A percentile compares a stretch with the other conserved stretches of the same genome.
Evolutionary conservation across 2,797 vertebrate species (phyloP).

Genomic region (Xenentodon cancila): DNA sequence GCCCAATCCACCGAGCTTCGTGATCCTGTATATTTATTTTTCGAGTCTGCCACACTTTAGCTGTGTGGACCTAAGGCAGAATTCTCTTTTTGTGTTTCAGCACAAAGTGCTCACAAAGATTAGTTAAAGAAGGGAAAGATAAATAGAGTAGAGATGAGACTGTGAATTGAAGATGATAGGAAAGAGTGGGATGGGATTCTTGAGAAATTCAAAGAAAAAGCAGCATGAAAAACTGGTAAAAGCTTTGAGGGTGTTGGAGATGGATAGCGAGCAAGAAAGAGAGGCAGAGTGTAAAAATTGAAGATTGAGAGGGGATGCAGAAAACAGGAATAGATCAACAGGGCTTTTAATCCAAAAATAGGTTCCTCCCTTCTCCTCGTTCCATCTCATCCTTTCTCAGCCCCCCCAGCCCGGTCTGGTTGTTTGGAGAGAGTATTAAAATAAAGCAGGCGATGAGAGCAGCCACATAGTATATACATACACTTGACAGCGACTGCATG

Average conservation of each 20-base stretch:
- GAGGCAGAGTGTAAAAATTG: slow-evolving; percentile 58
- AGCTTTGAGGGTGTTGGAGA: slow-evolving; percentile 58
- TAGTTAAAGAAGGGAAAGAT: slow-evolving; percentile 32
- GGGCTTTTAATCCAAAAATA: slow-evolving; percentile 74
- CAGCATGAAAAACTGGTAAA: slow-evolving; percentile 41
- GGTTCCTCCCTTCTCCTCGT: slow-evolving; percentile 53
- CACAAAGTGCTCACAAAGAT: slow-evolving; percentile 32
- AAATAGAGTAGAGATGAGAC: slow-evolving; percentile 26
- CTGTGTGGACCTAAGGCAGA: no score
- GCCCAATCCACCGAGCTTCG: not conserved
- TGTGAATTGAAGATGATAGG: slow-evolving; percentile 15
- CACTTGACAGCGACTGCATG: slow-evolving; percentile 15
- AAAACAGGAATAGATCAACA: slow-evolving; percentile 76
- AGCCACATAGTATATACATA: slow-evolving; percentile 10
- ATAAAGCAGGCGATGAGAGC: slow-evolving; percentile 44
- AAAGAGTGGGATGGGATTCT: slow-evolving; percentile 31
- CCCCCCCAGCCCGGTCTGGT: slow-evolving; percentile 37
- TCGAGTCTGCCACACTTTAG: slow-evolving; percentile 9
- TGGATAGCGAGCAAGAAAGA: slow-evolving; percentile 50
- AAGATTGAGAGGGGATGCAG: slow-evolving; percentile 63
- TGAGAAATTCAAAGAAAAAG: slow-evolving; percentile 36
- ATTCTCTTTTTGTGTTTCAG: slow-evolving; percentile 21
- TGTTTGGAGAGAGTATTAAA: slow-evolving; percentile 55
- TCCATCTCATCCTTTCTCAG: slow-evolving; percentile 52
- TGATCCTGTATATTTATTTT: slow-evolving; percentile 16